A percentile compares a stretch with the other conserved stretches of the same genome.
Evolutionary conservation across 1,140 invertebrate genomes (phyloP).

Genomic region (Andrena cerasifolii): DNA sequence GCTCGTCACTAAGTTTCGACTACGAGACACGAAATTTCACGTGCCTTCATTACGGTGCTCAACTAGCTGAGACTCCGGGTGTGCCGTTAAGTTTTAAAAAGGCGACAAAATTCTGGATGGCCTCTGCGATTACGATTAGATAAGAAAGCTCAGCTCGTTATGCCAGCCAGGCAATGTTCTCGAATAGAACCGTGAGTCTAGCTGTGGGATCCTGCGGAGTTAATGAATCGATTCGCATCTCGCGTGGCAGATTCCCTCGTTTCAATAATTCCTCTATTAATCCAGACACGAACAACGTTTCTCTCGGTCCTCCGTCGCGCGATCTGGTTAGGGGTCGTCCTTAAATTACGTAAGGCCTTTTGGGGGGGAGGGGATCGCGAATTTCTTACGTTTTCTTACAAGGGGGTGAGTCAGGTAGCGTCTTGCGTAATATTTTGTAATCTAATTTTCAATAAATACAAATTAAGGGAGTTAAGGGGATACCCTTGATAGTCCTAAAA

Average conservation of each 20-base stretch:
- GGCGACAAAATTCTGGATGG: conserved; percentile 70
- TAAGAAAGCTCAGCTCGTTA: background rate
- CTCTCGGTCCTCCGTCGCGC: background rate
- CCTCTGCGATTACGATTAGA: conserved; percentile 7
- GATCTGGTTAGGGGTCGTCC: no score
- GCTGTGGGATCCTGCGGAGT: background rate
- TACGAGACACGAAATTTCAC: conserved; percentile 72
- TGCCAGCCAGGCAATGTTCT: no score
- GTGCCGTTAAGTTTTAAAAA: conserved; percentile 73
- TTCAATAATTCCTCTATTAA: background rate
- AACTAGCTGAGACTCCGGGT: conserved; percentile 74
- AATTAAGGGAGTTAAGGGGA: background rate
- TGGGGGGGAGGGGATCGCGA: no score
- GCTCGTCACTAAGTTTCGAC: conserved; percentile 55
- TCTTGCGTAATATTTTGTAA: no score
- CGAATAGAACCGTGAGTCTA: no score
- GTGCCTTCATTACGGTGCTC: conserved; percentile 74
- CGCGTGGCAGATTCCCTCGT: background rate
- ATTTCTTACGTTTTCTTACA: no score
- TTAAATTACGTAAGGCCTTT: no score
- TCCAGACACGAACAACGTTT: background rate
- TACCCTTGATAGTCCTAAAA: no score
- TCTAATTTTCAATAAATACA: no score
- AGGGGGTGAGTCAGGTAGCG: no score
- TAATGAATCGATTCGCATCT: background rate